Evolutionary conservation across 2,113 vertebrate genomes (phyloP), one percentile per base, ranked within the genome.

Genomic region (Cheirogaleus medius): DNA sequence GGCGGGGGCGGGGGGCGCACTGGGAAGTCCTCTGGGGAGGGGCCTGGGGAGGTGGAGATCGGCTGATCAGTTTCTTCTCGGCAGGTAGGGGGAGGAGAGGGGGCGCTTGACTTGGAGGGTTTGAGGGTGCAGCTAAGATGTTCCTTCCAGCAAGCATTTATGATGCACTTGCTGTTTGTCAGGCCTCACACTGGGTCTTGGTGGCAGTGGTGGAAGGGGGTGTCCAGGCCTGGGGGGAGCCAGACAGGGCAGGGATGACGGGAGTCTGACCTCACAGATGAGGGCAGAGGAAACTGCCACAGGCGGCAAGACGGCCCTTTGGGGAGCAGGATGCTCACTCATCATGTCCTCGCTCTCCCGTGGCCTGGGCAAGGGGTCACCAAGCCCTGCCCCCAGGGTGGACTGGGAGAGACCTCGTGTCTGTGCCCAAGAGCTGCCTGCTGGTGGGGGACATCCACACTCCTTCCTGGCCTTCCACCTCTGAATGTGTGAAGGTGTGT

Each of bases 251-350:
- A 4, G 56, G 34, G 4, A 52, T 13, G 10, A 23, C 5, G 3
- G 17, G 18, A 64, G 18, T 5, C 7, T 15, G 0, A 9, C 60
- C 4, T n/a, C 2, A 1, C 15, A 6, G 47, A 17, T 2, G 8
- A 64, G 56, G 21, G 64, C 27, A 9, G 14, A 18, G 21, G 29
- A 49, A 49, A 29, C 8, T 25, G 32, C 14, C 12, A 5, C 8
- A 20, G 37, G 37, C 0, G 23, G 60, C 29, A 10, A 17, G 44
- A 13, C 5, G 32, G 58, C 17, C 23, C 85, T 66, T 13, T 44
- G 2, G 23, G 44, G 23, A 21, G 42, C 34, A 49, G 2, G 13
- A 49, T 8, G 58, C 56, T 32, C 7, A 7, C 11, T 9, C 23
- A 0, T 49, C 23, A 23, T 23, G 44, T 37, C 32, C 64, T 32